Conservation (phyloP, 2,797 vertebrate species). For the Heteromormyrus szaboi region DNA sequence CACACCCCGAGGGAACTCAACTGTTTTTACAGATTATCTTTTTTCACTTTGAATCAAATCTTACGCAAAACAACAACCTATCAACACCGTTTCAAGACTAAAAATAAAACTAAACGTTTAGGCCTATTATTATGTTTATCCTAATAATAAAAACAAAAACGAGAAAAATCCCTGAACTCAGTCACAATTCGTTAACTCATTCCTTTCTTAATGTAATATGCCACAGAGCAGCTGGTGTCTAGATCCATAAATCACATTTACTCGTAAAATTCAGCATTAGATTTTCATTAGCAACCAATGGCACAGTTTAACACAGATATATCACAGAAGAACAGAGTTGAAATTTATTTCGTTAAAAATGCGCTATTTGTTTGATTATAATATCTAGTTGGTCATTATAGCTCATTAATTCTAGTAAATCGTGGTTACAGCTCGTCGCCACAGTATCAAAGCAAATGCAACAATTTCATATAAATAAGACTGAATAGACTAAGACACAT, state of each 20-base stretch:
- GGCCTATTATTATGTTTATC: not conserved
- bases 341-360: not conserved
- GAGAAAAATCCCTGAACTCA: not conserved
- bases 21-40: not conserved
- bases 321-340: not conserved
- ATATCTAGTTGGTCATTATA: not conserved
- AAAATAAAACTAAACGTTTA: not conserved
- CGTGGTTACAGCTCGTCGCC: not conserved
- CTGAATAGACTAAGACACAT: not conserved
- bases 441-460: not conserved
- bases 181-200: not conserved
- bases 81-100: not conserved
- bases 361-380: not conserved
- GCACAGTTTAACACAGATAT: not conserved
- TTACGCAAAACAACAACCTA: not conserved
- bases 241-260: not conserved
- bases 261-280: not conserved
- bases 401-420: not conserved
- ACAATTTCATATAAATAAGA: not conserved
- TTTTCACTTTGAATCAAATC: not conserved
- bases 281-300: not conserved
- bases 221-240: not conserved
- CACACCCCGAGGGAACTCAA: not conserved
- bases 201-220: not conserved
- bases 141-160: not conserved